Conservation (phyloP, 2,888 invertebrate species). For the Busseola fusca region DNA sequence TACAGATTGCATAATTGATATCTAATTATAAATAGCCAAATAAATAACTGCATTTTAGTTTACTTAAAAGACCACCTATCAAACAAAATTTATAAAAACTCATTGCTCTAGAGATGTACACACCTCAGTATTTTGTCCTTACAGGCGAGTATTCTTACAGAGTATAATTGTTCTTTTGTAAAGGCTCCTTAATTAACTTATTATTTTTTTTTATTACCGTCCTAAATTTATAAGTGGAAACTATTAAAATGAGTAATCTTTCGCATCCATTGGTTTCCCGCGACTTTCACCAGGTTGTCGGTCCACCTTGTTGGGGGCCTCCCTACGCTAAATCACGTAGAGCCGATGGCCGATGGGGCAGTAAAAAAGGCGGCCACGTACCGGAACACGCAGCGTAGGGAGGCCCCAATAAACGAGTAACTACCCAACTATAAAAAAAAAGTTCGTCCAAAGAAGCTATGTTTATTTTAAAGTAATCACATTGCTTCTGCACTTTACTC, state of each 20-base stretch:
- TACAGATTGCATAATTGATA: not conserved
- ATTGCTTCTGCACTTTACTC: not conserved
- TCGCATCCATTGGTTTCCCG: too few species aligned
- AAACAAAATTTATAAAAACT: not conserved
- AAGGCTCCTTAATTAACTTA: not conserved
- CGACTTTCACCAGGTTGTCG: too few species aligned
- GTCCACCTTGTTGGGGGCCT: too few species aligned
- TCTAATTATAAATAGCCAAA: not conserved
- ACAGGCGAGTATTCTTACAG: conserved; percentile 2
- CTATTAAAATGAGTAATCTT: not conserved
- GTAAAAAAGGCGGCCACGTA: too few species aligned
- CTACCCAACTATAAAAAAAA: not conserved
- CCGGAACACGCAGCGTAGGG: too few species aligned
- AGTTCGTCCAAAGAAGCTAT: not conserved
- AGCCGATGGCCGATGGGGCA: too few species aligned
- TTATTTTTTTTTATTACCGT: not conserved
- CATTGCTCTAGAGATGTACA: not conserved
- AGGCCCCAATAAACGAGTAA: too few species aligned
- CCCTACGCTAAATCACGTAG: too few species aligned
- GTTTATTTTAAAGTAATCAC: not conserved
- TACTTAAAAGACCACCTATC: not conserved
- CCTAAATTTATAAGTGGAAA: not conserved
- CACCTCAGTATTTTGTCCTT: not conserved
- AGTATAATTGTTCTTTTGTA: not conserved
- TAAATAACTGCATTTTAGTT: not conserved